Percentiles rank a stretch among this genome's conserved stretches.
These are phyloP conservation scores for Drosophila mauritiana DNA, from an alignment of 1,140 invertebrate genomes.

Conservation along the genomic window DNA sequence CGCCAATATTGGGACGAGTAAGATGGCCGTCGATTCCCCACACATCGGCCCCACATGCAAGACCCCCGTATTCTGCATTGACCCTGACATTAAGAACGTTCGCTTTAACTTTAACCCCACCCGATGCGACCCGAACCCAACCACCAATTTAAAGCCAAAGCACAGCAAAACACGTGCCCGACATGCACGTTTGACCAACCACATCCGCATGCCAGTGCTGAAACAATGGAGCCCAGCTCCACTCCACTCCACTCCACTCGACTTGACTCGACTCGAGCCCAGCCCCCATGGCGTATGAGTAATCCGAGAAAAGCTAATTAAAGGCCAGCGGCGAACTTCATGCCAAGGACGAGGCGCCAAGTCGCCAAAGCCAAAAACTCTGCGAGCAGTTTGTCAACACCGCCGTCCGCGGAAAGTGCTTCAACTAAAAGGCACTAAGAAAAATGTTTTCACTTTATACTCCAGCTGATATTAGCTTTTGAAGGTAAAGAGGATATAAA, in stretches of 20 bases:
- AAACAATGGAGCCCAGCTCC: conserved; percentile 58
- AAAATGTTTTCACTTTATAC: background rate
- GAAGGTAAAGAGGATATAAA: too few relatives aligned
- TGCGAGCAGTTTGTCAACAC: conserved; percentile 70
- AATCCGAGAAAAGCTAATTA: conserved; percentile 76
- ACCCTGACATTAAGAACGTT: conserved; percentile 73
- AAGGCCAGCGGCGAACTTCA: conserved; percentile 70
- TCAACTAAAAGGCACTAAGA: conserved; percentile 6
- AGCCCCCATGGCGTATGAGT: conserved; percentile 62
- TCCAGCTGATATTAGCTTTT: background rate
- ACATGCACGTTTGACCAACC: conserved; percentile 78
- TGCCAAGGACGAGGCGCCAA: conserved; percentile 62
- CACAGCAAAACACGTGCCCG: conserved; percentile 61
- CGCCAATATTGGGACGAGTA: conserved; percentile 24
- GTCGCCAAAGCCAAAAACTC: conserved; percentile 58
- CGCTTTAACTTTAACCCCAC: conserved; percentile 56
- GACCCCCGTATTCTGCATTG: conserved; percentile 62
- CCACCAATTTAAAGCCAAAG: too few relatives aligned
- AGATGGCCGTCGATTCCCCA: background rate
- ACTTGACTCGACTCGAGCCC: background rate
- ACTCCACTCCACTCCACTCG: background rate
- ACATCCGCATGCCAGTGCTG: conserved; percentile 42
- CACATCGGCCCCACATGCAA: conserved; percentile 55
- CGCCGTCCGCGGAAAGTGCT: conserved; percentile 19
- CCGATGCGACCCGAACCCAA: background rate